Percentiles rank a stretch among this genome's conserved stretches.
Evolutionary conservation across 2,888 invertebrate species (phyloP).

Genomic region (Caenorhabditis doughertyi): DNA sequence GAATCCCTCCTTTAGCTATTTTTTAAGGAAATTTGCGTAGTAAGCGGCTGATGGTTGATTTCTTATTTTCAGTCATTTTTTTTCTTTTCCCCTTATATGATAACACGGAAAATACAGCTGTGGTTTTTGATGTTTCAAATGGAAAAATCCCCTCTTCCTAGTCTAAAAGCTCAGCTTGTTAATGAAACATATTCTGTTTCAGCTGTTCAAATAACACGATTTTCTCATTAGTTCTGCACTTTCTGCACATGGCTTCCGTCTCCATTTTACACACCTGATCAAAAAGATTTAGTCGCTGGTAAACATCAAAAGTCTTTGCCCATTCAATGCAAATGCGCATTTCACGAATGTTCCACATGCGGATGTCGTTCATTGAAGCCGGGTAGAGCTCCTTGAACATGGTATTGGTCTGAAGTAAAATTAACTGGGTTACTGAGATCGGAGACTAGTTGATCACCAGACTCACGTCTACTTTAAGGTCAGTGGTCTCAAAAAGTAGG

Average conservation of each 20-base stretch:
- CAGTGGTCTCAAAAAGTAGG: constrained; percentile 76
- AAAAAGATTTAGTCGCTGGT: constrained; percentile 70
- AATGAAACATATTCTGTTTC: neutral
- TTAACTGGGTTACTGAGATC: constrained; percentile 11
- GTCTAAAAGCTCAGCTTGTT: constrained; percentile 2
- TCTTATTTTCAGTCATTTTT: constrained; percentile 9
- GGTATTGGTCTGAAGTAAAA: constrained; percentile 75
- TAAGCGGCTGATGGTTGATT: constrained; percentile 21
- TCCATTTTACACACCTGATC: constrained; percentile 78
- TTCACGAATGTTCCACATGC: constrained; percentile 83
- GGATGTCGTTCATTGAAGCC: constrained; percentile 82
- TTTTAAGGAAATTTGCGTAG: constrained; percentile 4
- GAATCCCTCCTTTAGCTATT: neutral
- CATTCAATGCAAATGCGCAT: constrained; percentile 82
- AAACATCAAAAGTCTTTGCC: constrained; percentile 82
- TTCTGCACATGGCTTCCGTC: constrained; percentile 5
- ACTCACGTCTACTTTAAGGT: constrained; percentile 78
- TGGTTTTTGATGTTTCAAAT: constrained; percentile 9
- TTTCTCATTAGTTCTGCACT: constrained; percentile 9
- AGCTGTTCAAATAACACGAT: constrained; percentile 40
- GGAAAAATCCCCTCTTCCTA: constrained; percentile 11
- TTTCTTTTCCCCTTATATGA: constrained; percentile 1
- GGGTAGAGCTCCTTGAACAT: constrained; percentile 81
- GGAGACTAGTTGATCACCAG: constrained; percentile 47
- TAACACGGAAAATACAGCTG: constrained; percentile 13